phyloP scores from a whole-genome alignment of 2,113 vertebrate species.

The Bungarus multicinctus region DNA sequence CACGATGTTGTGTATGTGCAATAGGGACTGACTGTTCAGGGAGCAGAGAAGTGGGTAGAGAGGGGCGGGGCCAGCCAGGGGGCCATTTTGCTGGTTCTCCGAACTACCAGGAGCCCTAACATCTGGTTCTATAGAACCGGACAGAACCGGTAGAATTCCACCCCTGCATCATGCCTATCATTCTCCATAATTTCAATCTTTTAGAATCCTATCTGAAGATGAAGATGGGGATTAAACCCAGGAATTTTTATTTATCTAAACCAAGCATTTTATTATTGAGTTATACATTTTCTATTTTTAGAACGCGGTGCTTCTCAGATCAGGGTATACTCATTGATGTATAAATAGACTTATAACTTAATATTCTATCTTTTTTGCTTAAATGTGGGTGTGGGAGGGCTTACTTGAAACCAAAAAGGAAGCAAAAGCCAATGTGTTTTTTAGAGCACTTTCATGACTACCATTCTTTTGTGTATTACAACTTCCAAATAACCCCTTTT shows the following conservation, averaged over 20 bases:
- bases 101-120: too few species aligned
- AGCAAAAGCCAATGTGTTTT: not conserved
- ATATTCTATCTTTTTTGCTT: not conserved
- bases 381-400: not conserved
- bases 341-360: not conserved
- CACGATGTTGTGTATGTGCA: too few species aligned
- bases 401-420: not conserved
- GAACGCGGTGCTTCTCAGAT: not conserved
- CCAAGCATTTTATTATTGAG: not conserved
- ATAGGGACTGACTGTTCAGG: too few species aligned
- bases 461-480: not conserved
- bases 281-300: not conserved
- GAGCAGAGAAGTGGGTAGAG: too few species aligned
- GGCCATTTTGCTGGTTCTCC: too few species aligned
- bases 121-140: too few species aligned
- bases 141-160: too few species aligned
- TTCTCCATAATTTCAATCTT: not conserved
- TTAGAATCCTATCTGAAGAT: not conserved
- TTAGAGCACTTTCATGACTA: not conserved
- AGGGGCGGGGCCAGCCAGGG: too few species aligned
- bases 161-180: not conserved
- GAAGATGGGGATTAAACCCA: not conserved
- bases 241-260: not conserved
- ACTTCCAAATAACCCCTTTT: not conserved
- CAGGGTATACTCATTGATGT: not conserved